phyloP scores from a whole-genome alignment of 2,113 vertebrate species.

The Hypomesus transpacificus region DNA sequence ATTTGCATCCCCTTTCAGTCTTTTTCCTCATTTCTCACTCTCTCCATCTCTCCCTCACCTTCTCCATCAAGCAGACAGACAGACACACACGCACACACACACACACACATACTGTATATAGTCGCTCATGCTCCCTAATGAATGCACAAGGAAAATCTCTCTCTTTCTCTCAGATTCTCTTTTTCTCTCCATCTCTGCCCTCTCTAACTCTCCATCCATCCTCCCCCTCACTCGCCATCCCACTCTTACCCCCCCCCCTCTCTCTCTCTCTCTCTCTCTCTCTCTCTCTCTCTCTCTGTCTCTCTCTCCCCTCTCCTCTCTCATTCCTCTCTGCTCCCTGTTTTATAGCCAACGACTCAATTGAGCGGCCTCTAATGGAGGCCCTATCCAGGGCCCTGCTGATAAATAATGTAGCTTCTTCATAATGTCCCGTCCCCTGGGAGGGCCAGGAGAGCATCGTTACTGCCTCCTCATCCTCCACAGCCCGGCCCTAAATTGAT shows the following conservation, averaged over 20 bases:
- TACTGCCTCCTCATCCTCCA: conserved; percentile 95
- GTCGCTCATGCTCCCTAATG: background rate
- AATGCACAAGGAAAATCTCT: background rate
- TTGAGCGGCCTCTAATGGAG: conserved; percentile 94
- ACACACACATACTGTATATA: background rate
- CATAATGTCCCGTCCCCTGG: conserved; percentile 88
- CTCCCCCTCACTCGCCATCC: conserved; percentile 34
- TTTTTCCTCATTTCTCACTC: background rate
- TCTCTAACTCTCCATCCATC: conserved; percentile 8
- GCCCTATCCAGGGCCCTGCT: conserved; percentile 88
- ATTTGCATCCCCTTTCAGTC: background rate
- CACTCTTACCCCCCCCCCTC: conserved; percentile 30
- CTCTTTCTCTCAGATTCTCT: background rate
- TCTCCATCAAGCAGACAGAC: background rate
- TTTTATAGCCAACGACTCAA: conserved; percentile 75
- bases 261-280: background rate
- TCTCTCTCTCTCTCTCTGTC: background rate
- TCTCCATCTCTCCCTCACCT: background rate
- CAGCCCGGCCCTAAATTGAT: conserved; percentile 95
- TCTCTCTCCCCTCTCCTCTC: conserved; percentile 49
- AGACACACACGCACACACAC: background rate
- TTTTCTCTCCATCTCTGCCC: background rate
- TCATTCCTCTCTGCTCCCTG: conserved; percentile 43
- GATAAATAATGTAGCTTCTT: conserved; percentile 99
- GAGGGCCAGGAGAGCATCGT: conserved; percentile 94